Base-by-base conservation (phyloP, 2,797 vertebrate species). In the Meriones psammophilus region DNA sequence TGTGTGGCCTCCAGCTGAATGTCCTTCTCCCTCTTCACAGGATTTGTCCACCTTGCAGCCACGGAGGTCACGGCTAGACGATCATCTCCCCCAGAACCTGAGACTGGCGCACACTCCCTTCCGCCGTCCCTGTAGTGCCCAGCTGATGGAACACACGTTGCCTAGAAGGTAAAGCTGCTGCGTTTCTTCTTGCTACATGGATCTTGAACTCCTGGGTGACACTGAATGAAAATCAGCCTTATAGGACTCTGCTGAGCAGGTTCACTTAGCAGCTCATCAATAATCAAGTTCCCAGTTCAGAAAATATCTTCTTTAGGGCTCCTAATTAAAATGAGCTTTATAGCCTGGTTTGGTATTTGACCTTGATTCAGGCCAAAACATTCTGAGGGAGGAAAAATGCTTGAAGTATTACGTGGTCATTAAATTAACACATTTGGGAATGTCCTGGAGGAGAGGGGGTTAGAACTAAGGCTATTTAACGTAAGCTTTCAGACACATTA, bases 241-340 rank as follows among this genome's bases (percentile, higher is more conserved):
- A 12, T 10, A 84, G 62, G 39, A 78, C 22, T 94, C 84, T 12
- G 33, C 18, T 30, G 20, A 15, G 12, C 46, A 77, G 22, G 88
- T 14, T 46, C 36, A 46, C 56, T 88, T n/a, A 84, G 73, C 14
- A n/a, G 42, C 24, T 93, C 64, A 86, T 60, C 84, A 85, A 88
- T 33, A 95, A 81, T 33, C 36, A 71, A 85, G 18, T 96, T 10
- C 85, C 91, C 58, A 22, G 15, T 66, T 86, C 39, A 36, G 12
- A 24, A 30, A 89, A 69, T 50, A 8, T 10, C 17, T 36, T 88
- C 50, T 69, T 79, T 76, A 76, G 62, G 17, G n/a, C 64, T 95
- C 39, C 77, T 94, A 91, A 95, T 93, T 92, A 88, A 90, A 89
- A 83, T 80, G 46, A 95, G 30, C 90, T 92, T 96, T 91, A 73